Base-by-base conservation (phyloP, 2,888 invertebrate genomes). In the Ryuthela nishihirai region DNA sequence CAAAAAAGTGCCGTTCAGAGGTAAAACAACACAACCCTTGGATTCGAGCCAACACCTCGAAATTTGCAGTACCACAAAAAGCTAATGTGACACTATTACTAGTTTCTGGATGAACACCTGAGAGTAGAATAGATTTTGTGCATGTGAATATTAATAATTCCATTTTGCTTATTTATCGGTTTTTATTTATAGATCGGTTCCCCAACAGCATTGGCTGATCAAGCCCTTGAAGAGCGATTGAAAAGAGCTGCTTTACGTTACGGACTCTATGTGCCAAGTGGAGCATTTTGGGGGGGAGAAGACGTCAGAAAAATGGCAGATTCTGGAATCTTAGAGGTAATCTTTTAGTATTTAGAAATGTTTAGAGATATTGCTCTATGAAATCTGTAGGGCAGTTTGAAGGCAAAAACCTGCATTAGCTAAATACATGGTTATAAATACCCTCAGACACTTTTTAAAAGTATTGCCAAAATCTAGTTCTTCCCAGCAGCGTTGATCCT, bases 281-380 rank as follows among this genome's bases (percentile, higher is more conserved):
- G 80, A 29, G 80, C 80, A 10, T 73, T 81, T 54, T 81, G 80
- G 80, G 80, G 79, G 10, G 77, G 73, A 4, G 75, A 78, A 59
- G 80, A 81, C 66, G 77, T 80, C 10, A 69, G 71, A 63, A 77
- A 76, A 66, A 79, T 80, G 79, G 77, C 79, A 9, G 76, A 78
- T 54, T 61, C 71, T 32, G 77, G 75, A n/a, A 74, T 73, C 6
- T 69, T 80, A 21, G 71, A 74, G 70, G 77, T 76, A 48, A 41
- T 34, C 35, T 52, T 36, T 41, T 47, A 64, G 20, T 32, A 58
- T 20, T 44, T 21, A 2, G 9, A 5, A 26, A 7, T 10, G 25
- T 42, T 15, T 24, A 20, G 5, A 41, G 23, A 18, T 20, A 5
- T 43, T 12, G 7, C 1, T 43, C 7, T 38, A 17, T 4, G 20